A percentile compares a stretch with the other conserved stretches of the same genome.
Conservation (phyloP, 2,797 vertebrate genomes). For the Etheostoma nigrum region DNA sequence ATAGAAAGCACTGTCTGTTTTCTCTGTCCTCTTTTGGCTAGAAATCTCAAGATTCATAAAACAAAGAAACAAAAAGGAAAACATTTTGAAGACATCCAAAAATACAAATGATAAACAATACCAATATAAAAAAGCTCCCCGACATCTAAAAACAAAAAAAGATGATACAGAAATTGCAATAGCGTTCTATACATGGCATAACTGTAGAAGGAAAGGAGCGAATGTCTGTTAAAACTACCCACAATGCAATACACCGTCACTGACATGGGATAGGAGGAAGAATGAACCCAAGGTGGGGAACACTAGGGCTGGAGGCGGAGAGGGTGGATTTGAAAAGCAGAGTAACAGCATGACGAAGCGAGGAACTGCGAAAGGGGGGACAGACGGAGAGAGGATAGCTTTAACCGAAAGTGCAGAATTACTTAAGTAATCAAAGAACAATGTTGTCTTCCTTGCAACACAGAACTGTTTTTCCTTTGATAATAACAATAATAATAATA, state of each 20-base stretch:
- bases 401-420: slow-evolving; percentile 92
- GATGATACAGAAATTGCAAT: slow-evolving; percentile 79
- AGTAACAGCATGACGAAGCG: slow-evolving; percentile 43
- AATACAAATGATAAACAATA: slow-evolving; percentile 80
- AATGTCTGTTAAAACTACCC: slow-evolving; percentile 82
- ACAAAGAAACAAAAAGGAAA: slow-evolving; percentile 40
- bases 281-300: slow-evolving; percentile 28
- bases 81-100: slow-evolving; percentile 72
- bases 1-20: slow-evolving; percentile 66
- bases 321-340: slow-evolving; percentile 28
- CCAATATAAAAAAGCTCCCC: slow-evolving; percentile 73
- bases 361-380: slow-evolving; percentile 27
- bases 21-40: slow-evolving; percentile 81
- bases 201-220: slow-evolving; percentile 85
- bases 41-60: slow-evolving; percentile 77
- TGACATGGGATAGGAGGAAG: slow-evolving; percentile 54
- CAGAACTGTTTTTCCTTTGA: slow-evolving; percentile 87
- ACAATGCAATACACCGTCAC: slow-evolving; percentile 81
- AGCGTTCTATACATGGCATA: slow-evolving; percentile 85
- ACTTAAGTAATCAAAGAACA: slow-evolving; percentile 84
- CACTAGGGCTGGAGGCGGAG: slow-evolving; percentile 2
- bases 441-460: slow-evolving; percentile 88
- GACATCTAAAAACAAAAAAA: slow-evolving; percentile 56
- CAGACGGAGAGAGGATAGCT: slow-evolving; percentile 68
- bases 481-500: slow-evolving; percentile 79